Percentiles rank a stretch among this genome's conserved stretches.
phyloP scores from a whole-genome alignment of 2,113 vertebrate genomes.

The Saccopteryx bilineata region DNA sequence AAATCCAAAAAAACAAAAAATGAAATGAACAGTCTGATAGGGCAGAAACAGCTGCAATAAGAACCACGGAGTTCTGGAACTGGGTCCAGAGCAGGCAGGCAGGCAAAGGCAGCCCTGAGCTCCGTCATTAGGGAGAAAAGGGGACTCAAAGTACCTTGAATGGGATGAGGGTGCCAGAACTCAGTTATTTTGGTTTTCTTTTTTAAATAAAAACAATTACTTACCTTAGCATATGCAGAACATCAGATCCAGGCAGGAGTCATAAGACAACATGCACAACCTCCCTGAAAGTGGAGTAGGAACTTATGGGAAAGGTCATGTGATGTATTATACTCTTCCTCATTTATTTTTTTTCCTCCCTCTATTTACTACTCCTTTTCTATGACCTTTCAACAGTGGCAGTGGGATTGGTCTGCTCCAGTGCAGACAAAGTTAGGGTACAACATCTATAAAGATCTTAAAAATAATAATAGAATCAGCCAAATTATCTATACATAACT shows the following conservation, averaged over 20 bases:
- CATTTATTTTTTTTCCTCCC: not conserved
- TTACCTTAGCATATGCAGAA: not conserved
- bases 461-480: conserved; percentile 20
- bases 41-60: not conserved
- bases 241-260: not conserved
- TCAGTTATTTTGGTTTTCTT: not conserved
- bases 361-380: not conserved
- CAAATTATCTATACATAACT: not conserved
- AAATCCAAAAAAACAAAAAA: not conserved
- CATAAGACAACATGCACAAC: not conserved
- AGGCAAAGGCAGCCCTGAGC: not conserved
- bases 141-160: not conserved
- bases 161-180: not conserved
- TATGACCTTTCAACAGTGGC: not conserved
- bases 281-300: not conserved
- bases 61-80: not conserved
- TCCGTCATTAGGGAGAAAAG: not conserved
- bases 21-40: not conserved
- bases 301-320: accelerated
- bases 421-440: not conserved
- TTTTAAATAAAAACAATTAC: not conserved
- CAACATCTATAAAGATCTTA: not conserved
- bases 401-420: not conserved
- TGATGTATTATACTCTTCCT: not conserved
- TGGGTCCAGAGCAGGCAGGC: not conserved